Percentiles rank a stretch among this genome's conserved stretches.
Conservation (phyloP, 2,797 vertebrate genomes). For the Pantherophis vulpinus region DNA sequence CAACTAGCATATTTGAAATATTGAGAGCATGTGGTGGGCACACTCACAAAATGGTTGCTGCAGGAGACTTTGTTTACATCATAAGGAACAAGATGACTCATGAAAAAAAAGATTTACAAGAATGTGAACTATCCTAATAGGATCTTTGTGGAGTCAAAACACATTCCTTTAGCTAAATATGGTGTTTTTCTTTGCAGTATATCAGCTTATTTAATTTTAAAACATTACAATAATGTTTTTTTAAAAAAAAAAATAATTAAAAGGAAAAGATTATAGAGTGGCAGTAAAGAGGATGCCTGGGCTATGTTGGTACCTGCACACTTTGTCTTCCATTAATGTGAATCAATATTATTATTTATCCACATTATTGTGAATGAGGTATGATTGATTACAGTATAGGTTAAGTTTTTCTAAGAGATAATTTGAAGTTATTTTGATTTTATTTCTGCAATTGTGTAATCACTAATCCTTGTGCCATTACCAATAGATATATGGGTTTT, state of each 20-base stretch:
- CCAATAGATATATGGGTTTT: conserved; percentile 44
- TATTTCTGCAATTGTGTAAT: conserved; percentile 43
- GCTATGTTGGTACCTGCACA: background rate
- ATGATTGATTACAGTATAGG: background rate
- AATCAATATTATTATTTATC: background rate
- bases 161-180: background rate
- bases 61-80: background rate
- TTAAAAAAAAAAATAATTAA: background rate
- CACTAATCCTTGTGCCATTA: conserved; percentile 28
- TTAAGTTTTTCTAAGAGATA: background rate
- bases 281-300: background rate
- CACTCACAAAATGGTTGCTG: background rate
- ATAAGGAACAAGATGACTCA: background rate
- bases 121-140: background rate
- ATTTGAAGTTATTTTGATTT: background rate
- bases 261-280: background rate
- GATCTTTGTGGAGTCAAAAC: background rate
- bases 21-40: background rate
- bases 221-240: background rate
- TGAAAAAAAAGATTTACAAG: background rate
- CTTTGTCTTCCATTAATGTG: background rate
- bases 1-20: background rate
- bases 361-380: background rate
- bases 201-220: background rate
- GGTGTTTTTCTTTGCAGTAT: background rate